A percentile compares a stretch with the other conserved stretches of the same genome.
These are phyloP conservation scores for Odobenus rosmarus DNA, from an alignment of 2,113 vertebrate genomes.

Conservation along the genomic window DNA sequence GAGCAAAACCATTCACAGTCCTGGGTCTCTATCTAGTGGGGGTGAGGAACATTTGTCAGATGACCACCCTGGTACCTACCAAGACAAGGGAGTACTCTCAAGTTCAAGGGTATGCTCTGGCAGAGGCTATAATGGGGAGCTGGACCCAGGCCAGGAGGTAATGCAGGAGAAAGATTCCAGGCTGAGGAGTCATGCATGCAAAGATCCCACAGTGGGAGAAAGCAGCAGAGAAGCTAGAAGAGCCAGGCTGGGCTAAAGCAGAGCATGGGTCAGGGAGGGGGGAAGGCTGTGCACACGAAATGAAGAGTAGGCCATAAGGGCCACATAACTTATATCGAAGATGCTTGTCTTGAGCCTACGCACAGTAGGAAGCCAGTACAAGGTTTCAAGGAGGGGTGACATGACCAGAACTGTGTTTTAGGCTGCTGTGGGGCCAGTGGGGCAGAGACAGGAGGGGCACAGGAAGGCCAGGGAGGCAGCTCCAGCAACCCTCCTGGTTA, in stretches of 20 bases:
- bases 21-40: neutral
- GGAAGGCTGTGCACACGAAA: neutral
- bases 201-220: neutral
- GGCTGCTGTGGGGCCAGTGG: neutral
- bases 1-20: neutral
- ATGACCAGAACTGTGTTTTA: neutral
- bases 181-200: neutral
- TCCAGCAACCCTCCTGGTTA: neutral
- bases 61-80: neutral
- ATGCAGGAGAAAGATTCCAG: neutral
- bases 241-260: neutral
- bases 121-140: neutral
- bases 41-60: neutral
- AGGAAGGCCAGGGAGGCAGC: neutral
- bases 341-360: neutral
- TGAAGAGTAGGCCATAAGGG: neutral
- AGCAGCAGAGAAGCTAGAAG: neutral
- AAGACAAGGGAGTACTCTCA: neutral
- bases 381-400: neutral
- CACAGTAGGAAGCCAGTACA: neutral
- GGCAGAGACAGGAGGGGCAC: no score
- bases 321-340: neutral
- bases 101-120: neutral
- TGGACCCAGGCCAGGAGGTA: neutral
- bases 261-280: neutral